phyloP scores from a whole-genome alignment of 53 echinoderm and acorn worm species.

The Zoroaster sp. region DNA sequence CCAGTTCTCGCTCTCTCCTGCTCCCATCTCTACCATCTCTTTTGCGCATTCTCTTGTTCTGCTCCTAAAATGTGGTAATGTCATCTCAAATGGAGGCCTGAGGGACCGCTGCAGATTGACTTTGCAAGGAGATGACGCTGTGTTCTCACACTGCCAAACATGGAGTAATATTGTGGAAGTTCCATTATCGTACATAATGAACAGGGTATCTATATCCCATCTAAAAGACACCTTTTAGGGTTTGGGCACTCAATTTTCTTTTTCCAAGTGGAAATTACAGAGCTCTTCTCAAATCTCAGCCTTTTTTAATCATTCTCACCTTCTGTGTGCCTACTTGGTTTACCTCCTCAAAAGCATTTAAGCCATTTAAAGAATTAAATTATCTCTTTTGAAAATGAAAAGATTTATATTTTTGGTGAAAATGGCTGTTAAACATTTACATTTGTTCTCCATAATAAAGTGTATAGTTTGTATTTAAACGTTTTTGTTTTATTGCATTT shows the following conservation, averaged over 20 bases:
- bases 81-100: conserved; percentile 43
- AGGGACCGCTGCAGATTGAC: conserved; percentile 41
- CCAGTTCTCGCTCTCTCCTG: not conserved
- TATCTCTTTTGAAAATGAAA: not conserved
- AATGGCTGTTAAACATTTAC: too few species aligned
- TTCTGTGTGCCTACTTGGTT: not conserved
- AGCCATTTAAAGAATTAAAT: not conserved
- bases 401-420: too few species aligned
- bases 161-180: conserved; percentile 35
- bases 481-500: too few species aligned
- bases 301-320: not conserved
- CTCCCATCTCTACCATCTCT: not conserved
- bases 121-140: conserved; percentile 18
- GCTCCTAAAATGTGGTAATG: conserved; percentile 60
- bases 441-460: not conserved
- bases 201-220: conserved; percentile 15
- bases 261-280: conserved; percentile 1
- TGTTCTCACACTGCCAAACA: conserved; percentile 51
- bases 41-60: conserved; percentile 26
- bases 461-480: not conserved
- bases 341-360: not conserved
- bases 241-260: not conserved
- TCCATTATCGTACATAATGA: conserved; percentile 37
- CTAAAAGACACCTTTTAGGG: conserved; percentile 1
- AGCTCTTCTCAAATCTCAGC: not conserved